Conservation (phyloP, 2,113 vertebrate species). For the Strix aluco region DNA sequence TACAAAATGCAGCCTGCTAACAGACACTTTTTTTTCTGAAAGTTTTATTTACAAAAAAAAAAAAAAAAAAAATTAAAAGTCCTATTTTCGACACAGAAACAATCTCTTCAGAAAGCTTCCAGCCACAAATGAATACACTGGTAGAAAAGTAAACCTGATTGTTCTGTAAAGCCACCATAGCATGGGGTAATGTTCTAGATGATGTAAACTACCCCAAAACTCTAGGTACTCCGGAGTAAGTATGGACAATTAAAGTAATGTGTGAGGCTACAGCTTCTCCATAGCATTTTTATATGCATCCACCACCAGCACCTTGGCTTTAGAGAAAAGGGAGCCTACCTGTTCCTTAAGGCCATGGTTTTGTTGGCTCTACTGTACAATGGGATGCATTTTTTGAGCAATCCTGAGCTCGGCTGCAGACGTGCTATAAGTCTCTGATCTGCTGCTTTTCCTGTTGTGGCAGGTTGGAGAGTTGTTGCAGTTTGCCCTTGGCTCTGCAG, state of each 20-base stretch:
- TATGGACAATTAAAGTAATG: background rate
- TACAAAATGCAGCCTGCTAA: background rate
- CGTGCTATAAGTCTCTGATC: background rate
- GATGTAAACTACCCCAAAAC: background rate
- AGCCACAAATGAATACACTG: fast-evolving
- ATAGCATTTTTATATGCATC: background rate
- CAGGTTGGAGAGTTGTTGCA: background rate
- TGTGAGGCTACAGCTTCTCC: background rate
- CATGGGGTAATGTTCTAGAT: fast-evolving
- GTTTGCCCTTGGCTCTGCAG: background rate
- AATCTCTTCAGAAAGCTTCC: background rate
- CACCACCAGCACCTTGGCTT: background rate
- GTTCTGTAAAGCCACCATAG: background rate
- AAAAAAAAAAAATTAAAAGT: background rate
- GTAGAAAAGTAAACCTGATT: background rate
- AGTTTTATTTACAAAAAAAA: background rate
- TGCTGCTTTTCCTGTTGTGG: background rate
- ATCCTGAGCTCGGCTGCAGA: background rate
- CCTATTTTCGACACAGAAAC: background rate
- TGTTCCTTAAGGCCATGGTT: fast-evolving
- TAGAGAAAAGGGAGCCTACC: background rate
- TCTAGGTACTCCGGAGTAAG: background rate
- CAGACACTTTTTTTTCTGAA: background rate
- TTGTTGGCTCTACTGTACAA: background rate
- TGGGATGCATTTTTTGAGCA: background rate